Conservation (phyloP, 2,113 vertebrate species). For the Chrysemys picta region DNA sequence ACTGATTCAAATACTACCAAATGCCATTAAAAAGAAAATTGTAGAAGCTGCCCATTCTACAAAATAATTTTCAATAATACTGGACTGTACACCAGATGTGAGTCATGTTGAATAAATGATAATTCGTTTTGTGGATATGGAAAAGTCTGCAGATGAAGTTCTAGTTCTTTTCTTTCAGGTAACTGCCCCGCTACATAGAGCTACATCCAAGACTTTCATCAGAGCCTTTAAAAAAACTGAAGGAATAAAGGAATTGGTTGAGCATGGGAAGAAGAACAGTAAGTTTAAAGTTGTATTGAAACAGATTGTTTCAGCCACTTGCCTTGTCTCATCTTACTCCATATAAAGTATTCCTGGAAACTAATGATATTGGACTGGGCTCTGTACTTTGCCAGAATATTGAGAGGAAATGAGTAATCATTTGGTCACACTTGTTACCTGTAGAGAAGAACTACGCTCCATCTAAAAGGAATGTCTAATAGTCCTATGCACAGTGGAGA, state of each 20-base stretch:
- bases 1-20: no score
- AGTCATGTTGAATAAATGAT: no score
- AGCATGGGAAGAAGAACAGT: background rate
- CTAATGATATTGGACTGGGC: background rate
- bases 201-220: background rate
- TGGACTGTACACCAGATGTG: no score
- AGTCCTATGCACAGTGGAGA: background rate
- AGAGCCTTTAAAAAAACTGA: background rate
- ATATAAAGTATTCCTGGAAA: background rate
- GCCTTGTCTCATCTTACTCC: background rate
- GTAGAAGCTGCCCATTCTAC: no score
- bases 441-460: background rate
- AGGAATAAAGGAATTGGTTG: background rate
- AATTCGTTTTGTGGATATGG: no score
- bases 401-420: background rate
- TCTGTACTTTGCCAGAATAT: background rate
- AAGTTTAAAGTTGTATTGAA: background rate
- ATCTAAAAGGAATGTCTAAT: background rate
- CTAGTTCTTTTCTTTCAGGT: no score
- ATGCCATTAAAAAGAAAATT: no score
- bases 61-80: no score
- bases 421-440: background rate
- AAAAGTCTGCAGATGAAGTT: no score
- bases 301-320: background rate
- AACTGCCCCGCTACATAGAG: no score